phyloP scores from a whole-genome alignment of 2,113 vertebrate species.

The Phalacrocorax carbo region DNA sequence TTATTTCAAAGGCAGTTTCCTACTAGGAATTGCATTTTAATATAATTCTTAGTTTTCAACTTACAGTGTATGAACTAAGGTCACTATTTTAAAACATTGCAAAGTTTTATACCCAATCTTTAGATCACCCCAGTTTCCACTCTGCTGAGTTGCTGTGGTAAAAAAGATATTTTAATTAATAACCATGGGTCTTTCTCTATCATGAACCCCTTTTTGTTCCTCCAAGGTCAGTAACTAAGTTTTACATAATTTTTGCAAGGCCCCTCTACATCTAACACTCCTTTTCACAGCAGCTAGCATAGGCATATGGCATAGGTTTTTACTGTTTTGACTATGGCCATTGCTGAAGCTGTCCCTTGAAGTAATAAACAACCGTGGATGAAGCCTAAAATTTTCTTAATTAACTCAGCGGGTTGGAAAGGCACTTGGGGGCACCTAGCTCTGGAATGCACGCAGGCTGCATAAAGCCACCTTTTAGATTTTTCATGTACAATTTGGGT shows the following conservation, averaged over 20 bases:
- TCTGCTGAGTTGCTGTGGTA: background rate
- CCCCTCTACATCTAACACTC: background rate
- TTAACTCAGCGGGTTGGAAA: background rate
- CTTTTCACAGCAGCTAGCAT: background rate
- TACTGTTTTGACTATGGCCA: background rate
- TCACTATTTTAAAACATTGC: background rate
- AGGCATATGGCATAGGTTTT: background rate
- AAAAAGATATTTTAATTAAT: background rate
- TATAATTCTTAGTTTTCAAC: background rate
- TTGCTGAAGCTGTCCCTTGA: background rate
- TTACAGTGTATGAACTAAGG: background rate
- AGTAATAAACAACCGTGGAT: background rate
- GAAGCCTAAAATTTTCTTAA: background rate
- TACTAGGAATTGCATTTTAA: background rate
- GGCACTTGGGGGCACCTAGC: too few species aligned
- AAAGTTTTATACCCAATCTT: background rate
- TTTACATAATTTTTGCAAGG: background rate
- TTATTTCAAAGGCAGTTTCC: background rate
- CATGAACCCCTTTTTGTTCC: background rate
- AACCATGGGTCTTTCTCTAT: background rate
- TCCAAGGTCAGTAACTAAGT: background rate
- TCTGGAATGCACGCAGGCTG: background rate
- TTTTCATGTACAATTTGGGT: background rate
- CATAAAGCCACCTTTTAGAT: background rate
- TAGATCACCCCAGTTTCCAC: background rate